A percentile compares a stretch with the other conserved stretches of the same genome.
Conservation (phyloP, 2,797 vertebrate species). For the Muscicapa comitata region DNA sequence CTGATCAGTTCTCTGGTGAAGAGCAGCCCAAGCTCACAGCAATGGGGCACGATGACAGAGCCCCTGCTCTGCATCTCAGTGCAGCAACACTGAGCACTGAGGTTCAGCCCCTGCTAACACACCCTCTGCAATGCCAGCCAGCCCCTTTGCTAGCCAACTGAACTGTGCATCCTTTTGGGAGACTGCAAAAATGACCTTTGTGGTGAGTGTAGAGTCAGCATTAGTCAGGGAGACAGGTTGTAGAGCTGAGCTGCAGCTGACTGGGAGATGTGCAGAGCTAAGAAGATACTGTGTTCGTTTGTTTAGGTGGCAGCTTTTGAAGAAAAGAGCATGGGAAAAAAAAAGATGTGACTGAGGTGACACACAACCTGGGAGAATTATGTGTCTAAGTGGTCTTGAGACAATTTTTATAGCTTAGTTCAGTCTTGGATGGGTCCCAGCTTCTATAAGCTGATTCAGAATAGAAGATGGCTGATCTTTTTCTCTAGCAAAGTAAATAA, state of each 20-base stretch:
- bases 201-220: not conserved
- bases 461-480: slow-evolving; percentile 36
- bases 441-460: slow-evolving; percentile 33
- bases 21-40: not conserved
- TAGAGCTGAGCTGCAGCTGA: not conserved
- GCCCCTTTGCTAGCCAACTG: not conserved
- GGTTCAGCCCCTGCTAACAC: not conserved
- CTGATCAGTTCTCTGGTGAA: not conserved
- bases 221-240: not conserved
- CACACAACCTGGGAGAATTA: not conserved
- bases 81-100: not conserved
- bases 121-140: not conserved
- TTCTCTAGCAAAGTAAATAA: slow-evolving; percentile 52
- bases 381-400: not conserved
- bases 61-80: not conserved
- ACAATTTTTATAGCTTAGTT: not conserved
- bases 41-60: not conserved
- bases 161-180: not conserved
- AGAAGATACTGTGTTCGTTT: not conserved
- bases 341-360: not conserved
- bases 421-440: not conserved
- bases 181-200: not conserved
- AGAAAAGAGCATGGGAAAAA: not conserved
- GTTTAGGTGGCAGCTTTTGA: not conserved
- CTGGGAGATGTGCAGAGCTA: not conserved